Evolutionary conservation across 2,888 invertebrate genomes (phyloP).

Genomic region (Rapana venosa): DNA sequence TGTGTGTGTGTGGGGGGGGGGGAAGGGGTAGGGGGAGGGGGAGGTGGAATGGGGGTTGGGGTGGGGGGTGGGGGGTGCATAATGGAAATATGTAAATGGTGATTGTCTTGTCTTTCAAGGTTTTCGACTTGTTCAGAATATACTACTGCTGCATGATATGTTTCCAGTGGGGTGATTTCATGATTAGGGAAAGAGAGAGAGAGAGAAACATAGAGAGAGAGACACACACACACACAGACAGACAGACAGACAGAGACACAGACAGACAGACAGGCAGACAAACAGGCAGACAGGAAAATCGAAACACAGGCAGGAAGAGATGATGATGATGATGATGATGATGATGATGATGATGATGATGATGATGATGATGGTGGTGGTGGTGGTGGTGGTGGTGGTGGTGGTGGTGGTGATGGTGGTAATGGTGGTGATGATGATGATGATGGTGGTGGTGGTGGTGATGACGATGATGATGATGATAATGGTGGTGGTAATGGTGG

Average conservation of each 20-base stretch:
- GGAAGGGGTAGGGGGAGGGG: not conserved
- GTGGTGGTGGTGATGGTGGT: not conserved
- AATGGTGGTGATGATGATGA: too few species aligned
- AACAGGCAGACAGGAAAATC: not conserved
- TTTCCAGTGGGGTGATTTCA: too few species aligned
- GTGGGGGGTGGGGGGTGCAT: not conserved
- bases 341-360: not conserved
- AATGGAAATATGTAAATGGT: too few species aligned
- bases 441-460: not conserved
- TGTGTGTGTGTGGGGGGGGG: conserved; percentile 15
- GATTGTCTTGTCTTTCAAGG: too few species aligned
- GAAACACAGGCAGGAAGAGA: not conserved
- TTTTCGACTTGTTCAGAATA: too few species aligned
- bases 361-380: not conserved
- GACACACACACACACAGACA: not conserved
- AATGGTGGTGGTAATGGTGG: not conserved
- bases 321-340: not conserved
- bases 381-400: not conserved
- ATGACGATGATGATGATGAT: not conserved
- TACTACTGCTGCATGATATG: too few species aligned
- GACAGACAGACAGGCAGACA: not conserved
- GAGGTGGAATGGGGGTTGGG: not conserved
- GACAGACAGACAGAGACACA: not conserved
- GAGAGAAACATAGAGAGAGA: not conserved
- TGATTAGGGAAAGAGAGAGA: not conserved